These are phyloP conservation scores for Galemys pyrenaicus DNA, from an alignment of 2,113 vertebrate species.

Conservation along the genomic window DNA sequence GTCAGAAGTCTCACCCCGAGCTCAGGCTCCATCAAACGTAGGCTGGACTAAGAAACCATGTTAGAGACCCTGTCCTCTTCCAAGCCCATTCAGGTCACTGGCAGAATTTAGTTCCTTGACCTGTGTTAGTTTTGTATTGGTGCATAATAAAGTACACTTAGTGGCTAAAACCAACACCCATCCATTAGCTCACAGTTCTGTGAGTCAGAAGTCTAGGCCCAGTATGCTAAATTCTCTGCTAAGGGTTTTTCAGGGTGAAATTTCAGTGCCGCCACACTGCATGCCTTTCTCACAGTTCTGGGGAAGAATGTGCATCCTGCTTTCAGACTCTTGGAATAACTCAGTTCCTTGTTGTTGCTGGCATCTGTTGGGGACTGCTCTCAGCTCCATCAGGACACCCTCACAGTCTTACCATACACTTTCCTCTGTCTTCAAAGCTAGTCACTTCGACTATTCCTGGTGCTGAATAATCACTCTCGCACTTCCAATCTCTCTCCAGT, in stretches of 20 bases:
- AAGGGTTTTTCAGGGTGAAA: neutral
- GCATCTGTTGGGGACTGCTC: neutral
- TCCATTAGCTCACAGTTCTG: neutral
- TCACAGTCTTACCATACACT: neutral
- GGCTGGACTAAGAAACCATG: neutral
- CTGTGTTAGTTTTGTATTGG: neutral
- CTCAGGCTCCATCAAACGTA: neutral
- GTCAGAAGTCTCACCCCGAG: neutral
- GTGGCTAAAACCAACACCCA: constrained; percentile 13
- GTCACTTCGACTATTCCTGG: neutral
- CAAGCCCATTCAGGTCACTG: neutral
- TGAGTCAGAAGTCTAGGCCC: neutral
- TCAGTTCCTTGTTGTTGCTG: neutral
- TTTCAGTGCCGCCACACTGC: neutral
- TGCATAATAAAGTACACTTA: neutral
- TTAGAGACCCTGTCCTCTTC: neutral
- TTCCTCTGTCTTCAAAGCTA: neutral
- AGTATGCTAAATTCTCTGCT: neutral
- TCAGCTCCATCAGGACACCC: neutral
- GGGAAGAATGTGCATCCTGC: neutral
- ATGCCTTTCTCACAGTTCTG: neutral
- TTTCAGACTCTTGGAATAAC: neutral
- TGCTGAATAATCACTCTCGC: neutral
- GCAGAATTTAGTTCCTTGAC: neutral
- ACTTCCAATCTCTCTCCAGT: neutral